These are phyloP conservation scores for Volucella zonaria DNA, from an alignment of 2,888 invertebrate genomes.

Conservation along the genomic window DNA sequence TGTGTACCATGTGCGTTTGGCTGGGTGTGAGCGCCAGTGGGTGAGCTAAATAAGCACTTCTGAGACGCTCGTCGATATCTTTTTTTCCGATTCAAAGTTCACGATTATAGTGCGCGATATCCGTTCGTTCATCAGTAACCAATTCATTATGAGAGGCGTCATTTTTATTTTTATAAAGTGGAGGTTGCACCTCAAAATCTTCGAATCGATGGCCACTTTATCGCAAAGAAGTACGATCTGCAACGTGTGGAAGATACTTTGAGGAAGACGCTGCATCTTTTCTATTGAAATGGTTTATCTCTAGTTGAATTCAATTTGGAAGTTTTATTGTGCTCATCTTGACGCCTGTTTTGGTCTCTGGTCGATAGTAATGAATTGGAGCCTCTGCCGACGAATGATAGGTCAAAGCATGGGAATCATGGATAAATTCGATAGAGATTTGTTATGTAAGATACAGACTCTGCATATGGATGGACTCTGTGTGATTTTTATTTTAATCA, in stretches of 20 bases:
- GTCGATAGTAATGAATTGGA: slow-evolving; percentile 4
- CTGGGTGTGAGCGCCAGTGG: slow-evolving; percentile 72
- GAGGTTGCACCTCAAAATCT: slow-evolving; percentile 65
- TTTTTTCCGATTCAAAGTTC: slow-evolving; percentile 54
- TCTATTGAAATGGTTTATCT: slow-evolving; percentile 13
- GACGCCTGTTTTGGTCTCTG: slow-evolving; percentile 30
- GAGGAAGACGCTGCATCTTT: slow-evolving; percentile 36
- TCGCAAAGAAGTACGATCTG: slow-evolving; percentile 15
- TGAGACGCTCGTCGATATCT: slow-evolving; percentile 39
- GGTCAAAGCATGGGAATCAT: slow-evolving; percentile 22
- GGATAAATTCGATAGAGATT: neutral
- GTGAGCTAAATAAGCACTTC: slow-evolving; percentile 56
- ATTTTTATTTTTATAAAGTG: slow-evolving; percentile 2
- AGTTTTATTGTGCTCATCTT: slow-evolving; percentile 59
- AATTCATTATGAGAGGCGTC: slow-evolving; percentile 59
- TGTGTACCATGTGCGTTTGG: slow-evolving; percentile 16
- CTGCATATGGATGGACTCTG: slow-evolving; percentile 43
- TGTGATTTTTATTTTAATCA: slow-evolving; percentile 65
- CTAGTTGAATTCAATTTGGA: slow-evolving; percentile 62
- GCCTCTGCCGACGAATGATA: neutral
- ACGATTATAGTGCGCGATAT: slow-evolving; percentile 59
- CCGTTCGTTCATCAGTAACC: slow-evolving; percentile 40
- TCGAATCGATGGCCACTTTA: slow-evolving; percentile 40
- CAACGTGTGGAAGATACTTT: slow-evolving; percentile 32
- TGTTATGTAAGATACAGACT: slow-evolving; percentile 14